Evolutionary conservation across 2,113 vertebrate species (phyloP).

Genomic region (Pterocles orientalis): DNA sequence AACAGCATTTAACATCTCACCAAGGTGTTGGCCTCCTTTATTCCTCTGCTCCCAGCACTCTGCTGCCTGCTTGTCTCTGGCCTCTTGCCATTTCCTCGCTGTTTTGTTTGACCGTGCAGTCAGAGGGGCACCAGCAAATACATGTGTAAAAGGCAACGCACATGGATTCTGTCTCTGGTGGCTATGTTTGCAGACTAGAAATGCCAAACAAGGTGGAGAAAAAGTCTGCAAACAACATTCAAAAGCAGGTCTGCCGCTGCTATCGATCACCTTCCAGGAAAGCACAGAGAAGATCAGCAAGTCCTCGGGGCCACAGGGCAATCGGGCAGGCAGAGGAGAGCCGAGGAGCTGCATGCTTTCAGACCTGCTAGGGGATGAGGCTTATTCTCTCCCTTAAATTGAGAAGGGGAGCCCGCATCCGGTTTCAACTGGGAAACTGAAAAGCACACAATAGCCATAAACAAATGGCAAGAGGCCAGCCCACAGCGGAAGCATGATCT

Average conservation of each 20-base stretch:
- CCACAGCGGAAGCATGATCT: background rate
- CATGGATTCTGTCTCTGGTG: background rate
- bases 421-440: conserved; percentile 6
- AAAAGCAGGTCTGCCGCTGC: background rate
- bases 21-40: background rate
- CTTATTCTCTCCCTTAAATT: background rate
- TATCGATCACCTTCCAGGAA: background rate
- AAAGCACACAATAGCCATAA: conserved; percentile 29
- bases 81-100: background rate
- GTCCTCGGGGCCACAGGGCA: background rate
- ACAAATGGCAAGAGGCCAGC: conserved; percentile 28
- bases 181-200: background rate
- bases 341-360: background rate
- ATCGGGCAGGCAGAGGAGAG: background rate
- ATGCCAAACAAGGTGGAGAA: background rate
- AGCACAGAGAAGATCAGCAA: background rate
- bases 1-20: background rate
- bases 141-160: background rate
- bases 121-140: background rate
- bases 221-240: background rate
- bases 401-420: conserved; percentile 5
- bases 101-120: accelerated
- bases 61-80: background rate
- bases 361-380: background rate
- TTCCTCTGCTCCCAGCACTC: background rate